These are phyloP conservation scores for Zosterops pallidus DNA, from an alignment of 2,113 vertebrate genomes.

Conservation along the genomic window DNA sequence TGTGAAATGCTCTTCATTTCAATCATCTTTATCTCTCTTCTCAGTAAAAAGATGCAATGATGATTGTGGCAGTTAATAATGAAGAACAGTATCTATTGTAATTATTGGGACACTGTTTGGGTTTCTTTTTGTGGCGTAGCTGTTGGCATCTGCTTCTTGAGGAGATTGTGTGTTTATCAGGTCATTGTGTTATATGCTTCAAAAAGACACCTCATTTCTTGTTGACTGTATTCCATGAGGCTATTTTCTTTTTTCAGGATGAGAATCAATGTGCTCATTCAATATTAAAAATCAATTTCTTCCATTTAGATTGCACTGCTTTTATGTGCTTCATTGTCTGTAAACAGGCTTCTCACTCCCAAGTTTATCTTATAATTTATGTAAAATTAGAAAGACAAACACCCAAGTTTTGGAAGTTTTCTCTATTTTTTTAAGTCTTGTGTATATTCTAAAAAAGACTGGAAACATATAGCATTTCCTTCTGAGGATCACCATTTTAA, in stretches of 20 bases:
- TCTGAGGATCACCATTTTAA: not conserved
- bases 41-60: not conserved
- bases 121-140: not conserved
- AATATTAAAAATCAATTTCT: not conserved
- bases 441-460: accelerated
- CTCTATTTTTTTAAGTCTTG: not conserved
- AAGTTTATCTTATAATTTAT: not conserved
- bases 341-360: not conserved
- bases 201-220: not conserved
- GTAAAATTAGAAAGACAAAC: not conserved
- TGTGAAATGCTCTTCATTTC: not conserved
- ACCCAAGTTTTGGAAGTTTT: not conserved
- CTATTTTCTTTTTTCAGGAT: not conserved
- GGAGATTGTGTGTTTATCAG: not conserved
- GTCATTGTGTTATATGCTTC: not conserved
- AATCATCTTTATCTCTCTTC: not conserved
- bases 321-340: not conserved
- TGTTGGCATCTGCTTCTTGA: not conserved
- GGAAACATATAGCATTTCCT: not conserved
- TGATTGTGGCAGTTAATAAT: not conserved
- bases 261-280: not conserved
- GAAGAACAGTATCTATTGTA: not conserved
- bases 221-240: not conserved
- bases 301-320: not conserved
- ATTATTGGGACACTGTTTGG: not conserved